Evolutionary conservation across 2,113 vertebrate species (phyloP).

Genomic region (Nothoprocta perdicaria): DNA sequence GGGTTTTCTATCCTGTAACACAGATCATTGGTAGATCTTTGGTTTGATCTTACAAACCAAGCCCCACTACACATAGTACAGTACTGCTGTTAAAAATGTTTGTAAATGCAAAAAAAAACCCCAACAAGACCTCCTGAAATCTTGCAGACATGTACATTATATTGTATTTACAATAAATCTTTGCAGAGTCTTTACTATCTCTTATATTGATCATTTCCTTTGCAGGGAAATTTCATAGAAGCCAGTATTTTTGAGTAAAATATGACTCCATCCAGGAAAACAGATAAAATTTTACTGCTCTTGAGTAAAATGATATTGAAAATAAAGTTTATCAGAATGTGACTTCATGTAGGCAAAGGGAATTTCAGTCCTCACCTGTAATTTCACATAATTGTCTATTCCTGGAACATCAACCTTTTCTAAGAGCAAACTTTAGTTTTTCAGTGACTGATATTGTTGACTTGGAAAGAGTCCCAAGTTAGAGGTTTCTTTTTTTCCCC

Average conservation of each 20-base stretch:
- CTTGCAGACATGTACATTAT: neutral
- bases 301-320: neutral
- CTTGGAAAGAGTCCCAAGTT: neutral
- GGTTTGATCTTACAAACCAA: neutral
- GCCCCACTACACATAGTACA: rapidly evolving
- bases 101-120: neutral
- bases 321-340: neutral
- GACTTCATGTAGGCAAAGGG: neutral
- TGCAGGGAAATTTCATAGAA: neutral
- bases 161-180: neutral
- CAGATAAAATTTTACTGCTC: neutral
- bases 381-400: neutral
- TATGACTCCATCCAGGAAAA: too few relatives aligned
- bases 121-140: neutral
- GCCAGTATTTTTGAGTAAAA: neutral
- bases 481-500: neutral
- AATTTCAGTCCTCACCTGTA: neutral
- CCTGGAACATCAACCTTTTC: neutral
- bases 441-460: neutral
- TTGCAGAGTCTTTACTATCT: neutral
- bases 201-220: neutral
- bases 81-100: neutral
- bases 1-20: neutral
- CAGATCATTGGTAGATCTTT: too few relatives aligned
- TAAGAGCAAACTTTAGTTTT: neutral